These are phyloP conservation scores for Rosalia funebris DNA, from an alignment of 2,888 invertebrate genomes.

Conservation along the genomic window DNA sequence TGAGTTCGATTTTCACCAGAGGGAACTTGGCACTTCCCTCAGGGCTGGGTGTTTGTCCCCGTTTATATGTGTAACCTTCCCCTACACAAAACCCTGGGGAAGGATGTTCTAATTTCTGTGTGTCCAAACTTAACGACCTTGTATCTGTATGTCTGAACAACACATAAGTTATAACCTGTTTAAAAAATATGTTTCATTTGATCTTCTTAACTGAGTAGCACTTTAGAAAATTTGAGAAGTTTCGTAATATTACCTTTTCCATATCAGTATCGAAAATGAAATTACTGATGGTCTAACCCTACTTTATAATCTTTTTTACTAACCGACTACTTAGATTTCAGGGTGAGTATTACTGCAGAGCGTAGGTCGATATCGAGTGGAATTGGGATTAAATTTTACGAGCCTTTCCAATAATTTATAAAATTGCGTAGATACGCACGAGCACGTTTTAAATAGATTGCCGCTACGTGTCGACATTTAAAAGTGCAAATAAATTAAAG, in stretches of 20 bases:
- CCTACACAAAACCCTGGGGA: too few species aligned
- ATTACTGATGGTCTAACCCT: background rate
- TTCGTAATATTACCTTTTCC: background rate
- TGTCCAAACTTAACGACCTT: too few species aligned
- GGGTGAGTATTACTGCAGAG: slow-evolving; percentile 20
- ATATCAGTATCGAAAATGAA: too few species aligned
- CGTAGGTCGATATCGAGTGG: slow-evolving; percentile 37
- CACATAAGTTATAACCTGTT: too few species aligned
- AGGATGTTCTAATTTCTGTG: too few species aligned
- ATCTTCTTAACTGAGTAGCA: background rate
- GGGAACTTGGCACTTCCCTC: too few species aligned
- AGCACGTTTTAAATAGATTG: slow-evolving; percentile 43
- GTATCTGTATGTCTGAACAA: too few species aligned
- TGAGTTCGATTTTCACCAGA: too few species aligned
- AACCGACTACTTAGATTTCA: slow-evolving; percentile 7
- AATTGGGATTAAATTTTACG: slow-evolving; percentile 39
- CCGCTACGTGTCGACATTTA: slow-evolving; percentile 44
- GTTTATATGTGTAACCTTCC: too few species aligned
- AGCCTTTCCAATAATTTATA: slow-evolving; percentile 40
- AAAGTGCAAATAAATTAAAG: slow-evolving; percentile 46
- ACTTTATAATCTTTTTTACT: background rate
- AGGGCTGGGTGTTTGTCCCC: too few species aligned
- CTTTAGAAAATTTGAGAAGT: background rate
- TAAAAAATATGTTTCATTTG: background rate
- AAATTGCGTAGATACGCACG: slow-evolving; percentile 44